Evolutionary conservation across 2,797 vertebrate species (phyloP), one percentile per base, ranked within the genome.

Genomic region (Chlorospingus flavigularis): DNA sequence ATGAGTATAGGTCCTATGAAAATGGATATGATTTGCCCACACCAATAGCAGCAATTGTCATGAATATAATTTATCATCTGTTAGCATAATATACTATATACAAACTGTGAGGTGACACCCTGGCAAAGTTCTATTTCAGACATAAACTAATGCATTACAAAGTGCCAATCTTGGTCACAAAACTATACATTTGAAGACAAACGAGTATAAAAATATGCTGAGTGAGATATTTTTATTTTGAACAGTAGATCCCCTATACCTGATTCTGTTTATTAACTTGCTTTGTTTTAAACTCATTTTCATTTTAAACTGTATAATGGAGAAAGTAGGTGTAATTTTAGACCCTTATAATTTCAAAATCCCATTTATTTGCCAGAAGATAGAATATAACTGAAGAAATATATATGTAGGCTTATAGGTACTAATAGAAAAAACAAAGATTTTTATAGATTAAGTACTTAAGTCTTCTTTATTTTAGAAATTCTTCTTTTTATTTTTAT

Each of bases 1-100:
- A 94, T 72, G 2, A 90, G n/a, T 82, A 90, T 80, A 39, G 6
- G 31, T 92, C 6, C 28, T 35, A 70, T 67, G 50, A 76, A 96
- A 96, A 63, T 13, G 10, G 13, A 48, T 73, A 73, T 79, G 79
- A 93, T 94, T 96, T 97, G 74, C 42, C 53, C 17, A 81, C 21
- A 83, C n/a, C 37, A 91, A 70, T 84, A 97, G 90, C 88, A 86
- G 28, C 60, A 94, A 91, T 90, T 94, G 42, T 88, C 90, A 83
- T 76, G 31, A 79, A 81, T 54, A 84, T 91, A 3, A 94, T 97
- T 97, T 96, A 80, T 95, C 89, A 88, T 92, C 48, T 89, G 15
- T 82, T 95, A 95, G 65, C 47, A 30, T 86, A 89, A 82, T 94
- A 86, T 85, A 76, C n/a, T 83, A 70, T 48, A 76, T 53, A 87